These are phyloP conservation scores for Apolygus lucorum DNA, from an alignment of 1,140 invertebrate genomes.

Conservation along the genomic window DNA sequence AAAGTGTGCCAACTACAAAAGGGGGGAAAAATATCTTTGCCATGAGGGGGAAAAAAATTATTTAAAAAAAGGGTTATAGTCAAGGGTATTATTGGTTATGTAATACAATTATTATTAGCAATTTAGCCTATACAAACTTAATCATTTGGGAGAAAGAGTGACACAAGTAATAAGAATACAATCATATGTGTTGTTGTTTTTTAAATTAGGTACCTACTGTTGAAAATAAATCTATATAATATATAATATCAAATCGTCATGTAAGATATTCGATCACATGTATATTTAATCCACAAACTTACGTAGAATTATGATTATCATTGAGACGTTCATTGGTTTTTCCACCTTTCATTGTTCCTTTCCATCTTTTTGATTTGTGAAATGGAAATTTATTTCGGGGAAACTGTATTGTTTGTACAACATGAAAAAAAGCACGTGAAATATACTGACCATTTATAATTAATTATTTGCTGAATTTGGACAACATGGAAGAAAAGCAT, in stretches of 20 bases:
- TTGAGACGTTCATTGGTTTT: not conserved
- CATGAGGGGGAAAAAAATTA: not conserved
- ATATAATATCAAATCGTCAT: slow-evolving; percentile 10
- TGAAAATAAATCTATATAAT: slow-evolving; percentile 5
- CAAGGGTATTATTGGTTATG: not conserved
- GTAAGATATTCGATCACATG: slow-evolving; percentile 6
- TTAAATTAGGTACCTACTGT: not conserved
- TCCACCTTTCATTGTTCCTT: too few species aligned
- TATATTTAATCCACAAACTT: not conserved
- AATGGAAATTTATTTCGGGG: too few species aligned
- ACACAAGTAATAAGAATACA: slow-evolving; percentile 4
- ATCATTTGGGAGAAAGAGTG: not conserved
- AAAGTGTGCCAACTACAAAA: not conserved
- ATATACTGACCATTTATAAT: too few species aligned
- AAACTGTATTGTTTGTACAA: too few species aligned
- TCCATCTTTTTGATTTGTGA: too few species aligned
- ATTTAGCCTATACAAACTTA: slow-evolving; percentile 5
- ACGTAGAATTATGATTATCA: not conserved
- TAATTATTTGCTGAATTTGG: too few species aligned
- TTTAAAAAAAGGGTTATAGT: not conserved
- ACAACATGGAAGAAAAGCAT: too few species aligned
- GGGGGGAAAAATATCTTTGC: not conserved
- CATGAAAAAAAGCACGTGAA: too few species aligned
- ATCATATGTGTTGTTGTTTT: slow-evolving; percentile 12
- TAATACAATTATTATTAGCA: not conserved